phyloP scores from a whole-genome alignment of 2,888 invertebrate species.

The Sinohyriopsis cumingii region DNA sequence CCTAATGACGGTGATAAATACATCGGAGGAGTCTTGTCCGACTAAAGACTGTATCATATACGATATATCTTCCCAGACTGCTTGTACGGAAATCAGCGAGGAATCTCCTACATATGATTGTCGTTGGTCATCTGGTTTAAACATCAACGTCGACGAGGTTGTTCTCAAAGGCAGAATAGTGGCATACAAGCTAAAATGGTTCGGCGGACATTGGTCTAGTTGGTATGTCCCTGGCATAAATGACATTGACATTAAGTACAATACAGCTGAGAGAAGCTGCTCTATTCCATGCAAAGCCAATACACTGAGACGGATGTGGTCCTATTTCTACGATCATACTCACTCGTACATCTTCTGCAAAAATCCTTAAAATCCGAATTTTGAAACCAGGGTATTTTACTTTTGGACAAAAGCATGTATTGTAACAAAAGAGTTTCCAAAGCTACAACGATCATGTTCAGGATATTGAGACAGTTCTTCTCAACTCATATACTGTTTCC shows the following conservation, averaged over 20 bases:
- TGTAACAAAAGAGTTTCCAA: no score
- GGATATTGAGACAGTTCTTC: no score
- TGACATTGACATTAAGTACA: conserved; percentile 21
- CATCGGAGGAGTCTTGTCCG: no score
- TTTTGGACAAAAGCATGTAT: no score
- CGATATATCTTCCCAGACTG: no score
- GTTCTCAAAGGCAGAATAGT: conserved; percentile 11
- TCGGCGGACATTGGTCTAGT: conserved; percentile 15
- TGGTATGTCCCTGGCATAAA: conserved; percentile 27
- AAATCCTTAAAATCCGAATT: no score
- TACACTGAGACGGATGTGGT: conserved; percentile 16
- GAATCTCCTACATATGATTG: conserved; percentile 4
- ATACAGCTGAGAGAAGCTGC: not conserved
- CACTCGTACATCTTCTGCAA: conserved; percentile 26
- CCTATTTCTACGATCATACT: conserved; percentile 24
- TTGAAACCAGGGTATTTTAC: no score
- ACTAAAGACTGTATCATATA: no score
- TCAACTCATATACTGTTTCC: no score
- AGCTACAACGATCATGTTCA: no score
- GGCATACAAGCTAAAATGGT: conserved; percentile 27
- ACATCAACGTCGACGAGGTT: not conserved
- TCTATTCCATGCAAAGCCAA: conserved; percentile 3
- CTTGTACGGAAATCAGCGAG: no score
- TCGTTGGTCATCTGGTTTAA: conserved; percentile 20
- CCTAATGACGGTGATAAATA: no score